Percentiles rank a stretch among this genome's conserved stretches.
phyloP scores from a whole-genome alignment of 1,140 invertebrate species.

The Ectropis grisescens region DNA sequence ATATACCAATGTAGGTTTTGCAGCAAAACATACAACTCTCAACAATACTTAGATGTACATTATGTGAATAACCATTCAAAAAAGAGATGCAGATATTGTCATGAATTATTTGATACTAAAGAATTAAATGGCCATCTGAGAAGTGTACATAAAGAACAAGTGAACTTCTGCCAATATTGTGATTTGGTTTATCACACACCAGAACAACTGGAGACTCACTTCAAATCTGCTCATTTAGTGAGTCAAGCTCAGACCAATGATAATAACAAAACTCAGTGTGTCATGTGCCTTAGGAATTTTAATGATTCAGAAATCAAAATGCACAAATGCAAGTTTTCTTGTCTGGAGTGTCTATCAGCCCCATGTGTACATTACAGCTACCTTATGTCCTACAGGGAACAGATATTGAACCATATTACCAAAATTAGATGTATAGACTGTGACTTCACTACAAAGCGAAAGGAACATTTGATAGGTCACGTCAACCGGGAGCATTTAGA shows the following conservation, averaged over 20 bases:
- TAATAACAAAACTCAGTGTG: constrained; percentile 10
- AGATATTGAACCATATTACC: constrained; percentile 10
- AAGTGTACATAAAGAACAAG: constrained; percentile 11
- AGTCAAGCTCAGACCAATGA: constrained; percentile 1
- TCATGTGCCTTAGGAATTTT: constrained; percentile 19
- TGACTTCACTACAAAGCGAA: constrained; percentile 18
- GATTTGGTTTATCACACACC: constrained; percentile 15
- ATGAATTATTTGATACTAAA: constrained; percentile 10
- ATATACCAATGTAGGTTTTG: constrained; percentile 18
- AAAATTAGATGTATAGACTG: constrained; percentile 23
- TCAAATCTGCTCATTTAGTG: constrained; percentile 14
- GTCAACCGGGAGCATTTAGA: constrained; percentile 25
- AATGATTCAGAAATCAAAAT: constrained; percentile 10
- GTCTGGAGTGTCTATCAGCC: constrained; percentile 20
- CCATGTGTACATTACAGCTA: constrained; percentile 25
- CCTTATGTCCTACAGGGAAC: constrained; percentile 18
- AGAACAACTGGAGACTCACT: constrained; percentile 13
- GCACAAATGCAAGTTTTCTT: constrained; percentile 25
- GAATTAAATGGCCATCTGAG: constrained; percentile 17
- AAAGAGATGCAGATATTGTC: constrained; percentile 17
- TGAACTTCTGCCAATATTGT: constrained; percentile 17
- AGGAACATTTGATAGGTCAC: constrained; percentile 17
- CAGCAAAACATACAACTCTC: constrained; percentile 13
- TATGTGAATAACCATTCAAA: constrained; percentile 14
- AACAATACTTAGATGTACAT: constrained; percentile 16